A percentile compares a stretch with the other conserved stretches of the same genome.
Evolutionary conservation across 2,888 invertebrate species (phyloP).

Genomic region (Oscheius sp.): DNA sequence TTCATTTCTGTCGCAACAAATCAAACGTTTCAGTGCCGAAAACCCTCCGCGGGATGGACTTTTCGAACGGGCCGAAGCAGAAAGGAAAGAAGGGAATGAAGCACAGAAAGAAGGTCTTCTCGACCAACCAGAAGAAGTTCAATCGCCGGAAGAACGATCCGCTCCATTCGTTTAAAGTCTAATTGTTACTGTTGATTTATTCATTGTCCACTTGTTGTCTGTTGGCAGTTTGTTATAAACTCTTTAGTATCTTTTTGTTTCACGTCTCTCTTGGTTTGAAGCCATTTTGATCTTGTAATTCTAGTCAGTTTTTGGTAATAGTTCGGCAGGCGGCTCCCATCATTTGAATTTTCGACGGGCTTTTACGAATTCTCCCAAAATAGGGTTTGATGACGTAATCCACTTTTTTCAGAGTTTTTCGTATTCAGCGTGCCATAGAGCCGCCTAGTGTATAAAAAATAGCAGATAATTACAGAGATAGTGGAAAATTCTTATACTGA

Average conservation of each 20-base stretch:
- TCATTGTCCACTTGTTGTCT: constrained; percentile 31
- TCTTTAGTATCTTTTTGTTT: constrained; percentile 11
- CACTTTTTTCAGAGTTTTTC: no score
- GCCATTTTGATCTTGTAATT: not conserved
- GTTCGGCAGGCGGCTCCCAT: not conserved
- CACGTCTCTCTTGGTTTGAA: constrained; percentile 2
- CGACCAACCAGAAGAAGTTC: constrained; percentile 54
- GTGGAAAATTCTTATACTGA: no score
- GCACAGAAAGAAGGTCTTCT: constrained; percentile 40
- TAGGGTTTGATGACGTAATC: no score
- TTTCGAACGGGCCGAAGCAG: constrained; percentile 40
- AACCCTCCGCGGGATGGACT: constrained; percentile 64
- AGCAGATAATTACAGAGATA: no score
- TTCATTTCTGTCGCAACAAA: no score
- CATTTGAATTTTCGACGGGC: not conserved
- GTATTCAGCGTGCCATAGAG: no score
- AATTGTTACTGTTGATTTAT: constrained; percentile 25
- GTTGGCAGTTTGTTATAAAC: constrained; percentile 21
- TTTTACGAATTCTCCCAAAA: no score
- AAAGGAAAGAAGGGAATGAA: constrained; percentile 49
- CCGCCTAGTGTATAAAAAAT: no score
- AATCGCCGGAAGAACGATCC: constrained; percentile 60
- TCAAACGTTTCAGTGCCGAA: constrained; percentile 63
- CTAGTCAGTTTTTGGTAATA: not conserved
- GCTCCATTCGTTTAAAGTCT: constrained; percentile 64